These are phyloP conservation scores for Nowickia ferox DNA, from an alignment of 2,888 invertebrate species.

Conservation along the genomic window DNA sequence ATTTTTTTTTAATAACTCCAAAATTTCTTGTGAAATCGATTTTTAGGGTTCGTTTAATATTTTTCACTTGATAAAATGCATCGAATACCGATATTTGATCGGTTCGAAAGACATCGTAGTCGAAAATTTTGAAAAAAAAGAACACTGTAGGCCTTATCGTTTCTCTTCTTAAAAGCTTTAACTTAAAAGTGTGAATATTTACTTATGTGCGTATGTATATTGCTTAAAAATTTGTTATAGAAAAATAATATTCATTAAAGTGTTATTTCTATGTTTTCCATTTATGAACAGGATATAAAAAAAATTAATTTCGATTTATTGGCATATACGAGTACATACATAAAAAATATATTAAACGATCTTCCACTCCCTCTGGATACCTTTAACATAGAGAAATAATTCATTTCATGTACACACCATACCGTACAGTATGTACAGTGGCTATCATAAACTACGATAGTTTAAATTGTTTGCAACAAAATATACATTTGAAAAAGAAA, in stretches of 20 bases:
- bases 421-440: neutral
- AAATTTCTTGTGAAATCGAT: too few relatives aligned
- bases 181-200: slow-evolving; percentile 15
- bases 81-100: too few relatives aligned
- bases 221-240: slow-evolving; percentile 7
- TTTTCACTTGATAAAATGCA: too few relatives aligned
- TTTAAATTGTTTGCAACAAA: too few relatives aligned
- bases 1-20: too few relatives aligned
- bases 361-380: neutral
- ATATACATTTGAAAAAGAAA: too few relatives aligned
- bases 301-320: slow-evolving; percentile 35
- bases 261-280: slow-evolving; percentile 17
- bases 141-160: neutral
- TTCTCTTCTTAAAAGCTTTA: neutral
- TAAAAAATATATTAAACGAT: slow-evolving; percentile 10
- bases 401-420: neutral
- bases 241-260: slow-evolving; percentile 1
- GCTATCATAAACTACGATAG: neutral
- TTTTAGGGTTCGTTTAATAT: too few relatives aligned
- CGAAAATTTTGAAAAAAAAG: too few relatives aligned
- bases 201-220: neutral
- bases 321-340: neutral
- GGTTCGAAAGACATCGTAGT: too few relatives aligned
- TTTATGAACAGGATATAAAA: slow-evolving; percentile 14
- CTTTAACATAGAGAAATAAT: neutral